A percentile compares a stretch with the other conserved stretches of the same genome.
These are phyloP conservation scores for Syngnathus typhle DNA, from an alignment of 2,113 vertebrate species.

Conservation along the genomic window DNA sequence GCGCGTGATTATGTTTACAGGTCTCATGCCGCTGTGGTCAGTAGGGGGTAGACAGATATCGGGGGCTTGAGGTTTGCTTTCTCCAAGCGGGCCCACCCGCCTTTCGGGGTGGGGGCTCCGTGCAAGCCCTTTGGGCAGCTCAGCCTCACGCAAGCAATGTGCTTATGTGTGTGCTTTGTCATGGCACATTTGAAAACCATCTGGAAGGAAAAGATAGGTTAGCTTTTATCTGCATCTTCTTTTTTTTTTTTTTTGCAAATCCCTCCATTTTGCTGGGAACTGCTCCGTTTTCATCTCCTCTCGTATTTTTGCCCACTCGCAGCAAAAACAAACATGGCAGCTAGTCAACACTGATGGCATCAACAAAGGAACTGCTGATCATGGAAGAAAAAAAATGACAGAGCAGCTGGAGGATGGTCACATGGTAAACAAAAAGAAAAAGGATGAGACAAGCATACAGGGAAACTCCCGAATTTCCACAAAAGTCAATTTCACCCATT, in stretches of 20 bases:
- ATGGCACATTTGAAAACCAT: slow-evolving; percentile 59
- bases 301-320: slow-evolving; percentile 14
- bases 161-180: slow-evolving; percentile 54
- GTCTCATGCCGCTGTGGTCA: slow-evolving; percentile 47
- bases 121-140: slow-evolving; percentile 56
- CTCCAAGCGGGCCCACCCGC: slow-evolving; percentile 47
- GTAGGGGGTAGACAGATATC: slow-evolving; percentile 49
- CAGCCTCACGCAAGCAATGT: slow-evolving; percentile 47
- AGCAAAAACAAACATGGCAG: slow-evolving; percentile 29
- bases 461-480: slow-evolving; percentile 18
- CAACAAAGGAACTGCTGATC: slow-evolving; percentile 48
- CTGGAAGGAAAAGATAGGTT: slow-evolving; percentile 60
- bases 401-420: slow-evolving; percentile 53
- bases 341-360: slow-evolving; percentile 31
- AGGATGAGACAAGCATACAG: slow-evolving; percentile 38
- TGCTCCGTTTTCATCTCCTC: slow-evolving; percentile 2
- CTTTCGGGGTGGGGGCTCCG: slow-evolving; percentile 32
- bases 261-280: slow-evolving; percentile 25
- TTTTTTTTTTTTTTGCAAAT: slow-evolving; percentile 36
- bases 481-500: slow-evolving; percentile 22
- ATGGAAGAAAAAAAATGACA: slow-evolving; percentile 28
- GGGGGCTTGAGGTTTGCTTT: slow-evolving; percentile 39
- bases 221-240: slow-evolving; percentile 51
- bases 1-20: slow-evolving; percentile 63
- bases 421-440: slow-evolving; percentile 26